A percentile compares a stretch with the other conserved stretches of the same genome.
phyloP scores from a whole-genome alignment of 1,140 invertebrate species.

The Drosophila mojavensis region DNA sequence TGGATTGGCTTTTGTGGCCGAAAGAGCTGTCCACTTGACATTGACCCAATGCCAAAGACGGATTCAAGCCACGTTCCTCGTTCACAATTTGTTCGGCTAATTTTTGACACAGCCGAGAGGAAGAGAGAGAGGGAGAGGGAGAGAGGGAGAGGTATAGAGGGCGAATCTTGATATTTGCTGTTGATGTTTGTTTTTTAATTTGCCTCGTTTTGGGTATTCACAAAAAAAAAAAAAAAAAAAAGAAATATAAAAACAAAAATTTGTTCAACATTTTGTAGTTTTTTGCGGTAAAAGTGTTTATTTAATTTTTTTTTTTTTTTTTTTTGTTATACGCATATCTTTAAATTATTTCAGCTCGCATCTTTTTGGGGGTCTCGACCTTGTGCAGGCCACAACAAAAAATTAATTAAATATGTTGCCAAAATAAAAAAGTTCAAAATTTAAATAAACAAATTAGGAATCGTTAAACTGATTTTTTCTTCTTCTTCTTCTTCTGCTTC shows the following conservation, averaged over 20 bases:
- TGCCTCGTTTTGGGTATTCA: slow-evolving; percentile 73
- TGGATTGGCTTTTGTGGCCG: slow-evolving; percentile 32
- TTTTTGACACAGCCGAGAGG: slow-evolving; percentile 28
- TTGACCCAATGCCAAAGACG: slow-evolving; percentile 74
- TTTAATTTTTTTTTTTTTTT: slow-evolving; percentile 31
- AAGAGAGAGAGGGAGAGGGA: background rate
- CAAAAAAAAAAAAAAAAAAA: slow-evolving; percentile 11
- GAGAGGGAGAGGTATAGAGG: background rate
- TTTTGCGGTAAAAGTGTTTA: slow-evolving; percentile 62
- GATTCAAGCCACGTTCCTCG: slow-evolving; percentile 49
- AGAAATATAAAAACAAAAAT: slow-evolving; percentile 22
- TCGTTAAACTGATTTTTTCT: slow-evolving; percentile 34
- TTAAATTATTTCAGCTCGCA: background rate
- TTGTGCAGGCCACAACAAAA: slow-evolving; percentile 34
- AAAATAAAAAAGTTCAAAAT: background rate
- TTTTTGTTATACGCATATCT: slow-evolving; percentile 4
- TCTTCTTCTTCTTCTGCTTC: slow-evolving; percentile 22
- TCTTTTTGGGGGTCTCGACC: slow-evolving; percentile 52
- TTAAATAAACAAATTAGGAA: slow-evolving; percentile 15
- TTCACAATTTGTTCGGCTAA: slow-evolving; percentile 59
- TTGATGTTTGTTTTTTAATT: slow-evolving; percentile 57
- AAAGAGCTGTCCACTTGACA: slow-evolving; percentile 64
- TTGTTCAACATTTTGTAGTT: slow-evolving; percentile 43
- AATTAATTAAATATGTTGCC: slow-evolving; percentile 46
- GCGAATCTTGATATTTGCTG: slow-evolving; percentile 18